Evolutionary conservation across 2,113 vertebrate genomes (phyloP), one percentile per base, ranked within the genome.

Genomic region (Dipodomys stephensi): DNA sequence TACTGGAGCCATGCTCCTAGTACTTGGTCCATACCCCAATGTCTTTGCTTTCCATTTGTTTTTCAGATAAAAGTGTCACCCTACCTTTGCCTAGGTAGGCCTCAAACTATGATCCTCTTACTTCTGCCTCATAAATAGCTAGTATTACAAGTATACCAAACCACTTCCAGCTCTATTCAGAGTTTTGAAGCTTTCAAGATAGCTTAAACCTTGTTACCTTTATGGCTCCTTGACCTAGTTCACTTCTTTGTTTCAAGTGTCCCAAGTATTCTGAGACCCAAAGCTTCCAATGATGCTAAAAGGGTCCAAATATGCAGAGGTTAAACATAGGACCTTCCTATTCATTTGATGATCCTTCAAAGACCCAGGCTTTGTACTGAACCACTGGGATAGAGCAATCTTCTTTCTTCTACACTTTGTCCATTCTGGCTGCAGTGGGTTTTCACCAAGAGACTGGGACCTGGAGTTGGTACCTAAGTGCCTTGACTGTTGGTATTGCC

Each of bases 401-500:
- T 57, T 57, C 62, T 49, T 64, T 82, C 69, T 35, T 68, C 64
- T 35, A 20, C 0, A 2, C 32, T n/a, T 46, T 76, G 84, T 49
- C 67, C n/a, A 1, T 49, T 44, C 16, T 25, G 23, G 20, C 23
- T 64, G 22, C 3, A 64, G 62, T 64, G 62, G 62, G 62, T 25
- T n/a, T 4, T 23, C 28, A 23, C 0, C 0, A 60, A 11, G 39
- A 3, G 13, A 7, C 10, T 64, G n/a, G 57, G 9, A 32, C 16
- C 35, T 8, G 62, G n/a, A 67, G 35, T 57, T 4, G 71, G 60
- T n/a, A 39, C 35, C 60, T 65, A 18, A 39, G 13, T 27, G 4
- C n/a, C 46, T 53, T 7, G 57, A 65, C 53, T 72, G 6, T 65
- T 94, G 64, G 12, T 46, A 53, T 49, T 82, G 32, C 19, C 57